Conservation (phyloP, 1,140 invertebrate species). For the Oppia nitens region DNA sequence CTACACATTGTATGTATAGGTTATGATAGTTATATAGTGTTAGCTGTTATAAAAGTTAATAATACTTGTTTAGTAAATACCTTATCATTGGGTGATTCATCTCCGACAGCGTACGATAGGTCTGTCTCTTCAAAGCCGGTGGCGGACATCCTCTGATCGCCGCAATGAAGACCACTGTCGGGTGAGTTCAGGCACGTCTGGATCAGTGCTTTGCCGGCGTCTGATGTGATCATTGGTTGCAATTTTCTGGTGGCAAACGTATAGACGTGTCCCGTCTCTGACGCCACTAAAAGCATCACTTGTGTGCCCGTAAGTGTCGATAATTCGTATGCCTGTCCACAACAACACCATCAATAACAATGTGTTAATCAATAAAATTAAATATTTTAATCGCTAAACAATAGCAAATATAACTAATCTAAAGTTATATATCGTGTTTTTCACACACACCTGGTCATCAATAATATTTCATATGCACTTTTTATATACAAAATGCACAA, state of each 20-base stretch:
- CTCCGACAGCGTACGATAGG: conserved; percentile 74
- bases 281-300: conserved; percentile 89
- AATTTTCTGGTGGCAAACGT: conserved; percentile 97
- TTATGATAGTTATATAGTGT: too few species aligned
- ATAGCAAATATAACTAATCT: too few species aligned
- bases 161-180: conserved; percentile 36
- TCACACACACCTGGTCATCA: too few species aligned
- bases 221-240: conserved; percentile 98
- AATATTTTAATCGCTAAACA: too few species aligned
- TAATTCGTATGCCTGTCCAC: conserved; percentile 50
- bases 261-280: conserved; percentile 95
- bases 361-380: too few species aligned
- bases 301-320: conserved; percentile 97
- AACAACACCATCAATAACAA: too few species aligned
- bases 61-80: too few species aligned
- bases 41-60: too few species aligned
- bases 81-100: conserved; percentile 24
- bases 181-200: conserved; percentile 97
- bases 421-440: too few species aligned
- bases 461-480: too few species aligned
- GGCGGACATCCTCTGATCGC: conserved; percentile 88
- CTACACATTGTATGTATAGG: too few species aligned
- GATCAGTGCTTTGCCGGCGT: conserved; percentile 93
- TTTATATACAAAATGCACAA: too few species aligned
- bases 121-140: conserved; percentile 97